phyloP scores from a whole-genome alignment of 2,888 invertebrate genomes.

The Aphodius granarius region DNA sequence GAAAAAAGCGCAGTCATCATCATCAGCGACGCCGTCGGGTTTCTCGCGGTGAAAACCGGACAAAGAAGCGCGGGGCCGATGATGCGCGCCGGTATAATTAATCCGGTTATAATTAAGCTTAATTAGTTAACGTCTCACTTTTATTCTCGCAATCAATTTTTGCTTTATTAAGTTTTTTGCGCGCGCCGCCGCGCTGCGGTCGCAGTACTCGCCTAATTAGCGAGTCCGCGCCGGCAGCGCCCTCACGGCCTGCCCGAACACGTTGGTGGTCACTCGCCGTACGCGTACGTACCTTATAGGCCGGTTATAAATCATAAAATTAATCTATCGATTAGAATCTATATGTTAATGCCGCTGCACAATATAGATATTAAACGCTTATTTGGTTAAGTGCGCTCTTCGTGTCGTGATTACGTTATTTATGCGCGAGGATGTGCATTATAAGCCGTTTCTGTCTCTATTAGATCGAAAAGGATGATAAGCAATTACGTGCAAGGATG shows the following conservation, averaged over 20 bases:
- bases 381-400: neutral
- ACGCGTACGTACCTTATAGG: neutral
- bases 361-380: constrained; percentile 31
- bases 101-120: constrained; percentile 14
- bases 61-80: neutral
- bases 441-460: neutral
- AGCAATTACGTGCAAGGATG: neutral
- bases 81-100: constrained; percentile 10
- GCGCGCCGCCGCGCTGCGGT: constrained; percentile 1
- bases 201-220: neutral
- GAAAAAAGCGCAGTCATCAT: neutral
- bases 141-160: constrained; percentile 14
- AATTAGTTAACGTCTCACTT: constrained; percentile 15
- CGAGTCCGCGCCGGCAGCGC: neutral
- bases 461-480: neutral
- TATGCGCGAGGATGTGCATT: neutral
- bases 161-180: constrained; percentile 14
- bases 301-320: constrained; percentile 33
- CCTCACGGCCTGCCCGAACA: neutral
- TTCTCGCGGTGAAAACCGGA: neutral
- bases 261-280: neutral
- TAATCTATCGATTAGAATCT: constrained; percentile 36
- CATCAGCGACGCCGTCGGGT: neutral
- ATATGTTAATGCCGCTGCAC: constrained; percentile 32
- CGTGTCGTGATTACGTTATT: neutral